phyloP scores from a whole-genome alignment of 2,888 invertebrate species.

The Seira ritae region DNA sequence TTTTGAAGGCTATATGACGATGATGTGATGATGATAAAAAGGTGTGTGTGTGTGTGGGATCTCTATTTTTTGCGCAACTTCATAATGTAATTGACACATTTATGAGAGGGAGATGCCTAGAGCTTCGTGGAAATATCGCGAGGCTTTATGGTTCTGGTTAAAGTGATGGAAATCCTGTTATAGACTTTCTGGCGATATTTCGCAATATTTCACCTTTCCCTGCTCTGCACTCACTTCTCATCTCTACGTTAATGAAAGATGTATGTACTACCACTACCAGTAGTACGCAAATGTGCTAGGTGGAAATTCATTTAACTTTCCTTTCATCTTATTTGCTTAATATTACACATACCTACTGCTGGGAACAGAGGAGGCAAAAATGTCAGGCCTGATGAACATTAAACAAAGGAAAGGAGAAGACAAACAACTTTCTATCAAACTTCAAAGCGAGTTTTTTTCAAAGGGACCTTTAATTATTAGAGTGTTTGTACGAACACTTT shows the following conservation, averaged over 20 bases:
- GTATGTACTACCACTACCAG: too few relatives aligned
- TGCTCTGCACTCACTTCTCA: too few relatives aligned
- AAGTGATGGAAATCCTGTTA: too few relatives aligned
- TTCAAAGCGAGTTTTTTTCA: background rate
- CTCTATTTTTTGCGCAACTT: background rate
- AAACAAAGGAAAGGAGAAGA: background rate
- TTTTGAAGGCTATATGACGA: too few relatives aligned
- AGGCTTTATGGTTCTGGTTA: too few relatives aligned
- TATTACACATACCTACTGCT: background rate
- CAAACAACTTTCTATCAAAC: background rate
- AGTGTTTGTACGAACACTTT: background rate
- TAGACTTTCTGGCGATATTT: too few relatives aligned
- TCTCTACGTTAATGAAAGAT: too few relatives aligned
- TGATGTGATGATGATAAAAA: too few relatives aligned
- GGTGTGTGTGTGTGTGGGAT: too few relatives aligned
- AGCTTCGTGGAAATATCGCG: too few relatives aligned
- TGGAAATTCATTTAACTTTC: background rate
- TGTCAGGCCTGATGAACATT: background rate
- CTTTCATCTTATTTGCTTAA: background rate
- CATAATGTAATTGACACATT: background rate
- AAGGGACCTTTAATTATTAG: background rate
- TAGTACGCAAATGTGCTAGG: background rate
- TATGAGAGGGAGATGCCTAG: too few relatives aligned
- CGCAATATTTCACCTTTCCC: too few relatives aligned
- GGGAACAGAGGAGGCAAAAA: background rate